These are phyloP conservation scores for Agrenia bidenticulata DNA, from an alignment of 2,888 invertebrate genomes.

Conservation along the genomic window DNA sequence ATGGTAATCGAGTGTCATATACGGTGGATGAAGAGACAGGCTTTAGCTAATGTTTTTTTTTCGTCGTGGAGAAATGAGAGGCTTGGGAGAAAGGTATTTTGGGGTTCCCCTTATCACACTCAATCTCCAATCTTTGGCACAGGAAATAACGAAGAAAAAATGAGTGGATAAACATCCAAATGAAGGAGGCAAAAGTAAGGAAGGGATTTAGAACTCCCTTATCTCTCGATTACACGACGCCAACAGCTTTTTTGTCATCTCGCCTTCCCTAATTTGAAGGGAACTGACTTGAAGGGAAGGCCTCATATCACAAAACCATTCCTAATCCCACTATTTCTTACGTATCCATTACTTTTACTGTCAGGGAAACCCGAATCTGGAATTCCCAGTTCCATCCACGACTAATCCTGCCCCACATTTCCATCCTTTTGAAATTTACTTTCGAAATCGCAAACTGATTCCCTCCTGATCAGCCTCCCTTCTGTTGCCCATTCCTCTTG, in stretches of 20 bases:
- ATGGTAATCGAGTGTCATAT: conserved; percentile 44
- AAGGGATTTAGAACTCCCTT: conserved; percentile 53
- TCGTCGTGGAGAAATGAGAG: conserved; percentile 42
- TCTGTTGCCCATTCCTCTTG: too few relatives aligned
- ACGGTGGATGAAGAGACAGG: conserved; percentile 24
- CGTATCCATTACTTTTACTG: conserved; percentile 10
- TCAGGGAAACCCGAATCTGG: not conserved
- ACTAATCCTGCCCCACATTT: conserved; percentile 5
- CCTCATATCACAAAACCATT: conserved; percentile 12
- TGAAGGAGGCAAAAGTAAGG: conserved; percentile 42
- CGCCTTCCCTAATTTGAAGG: conserved; percentile 50
- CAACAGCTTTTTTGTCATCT: conserved; percentile 53
- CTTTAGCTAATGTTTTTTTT: conserved; percentile 42
- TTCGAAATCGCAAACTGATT: too few relatives aligned
- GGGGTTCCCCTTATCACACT: conserved; percentile 26
- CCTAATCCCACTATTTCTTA: conserved; percentile 15
- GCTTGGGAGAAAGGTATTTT: conserved; percentile 36
- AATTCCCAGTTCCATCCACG: conserved; percentile 7
- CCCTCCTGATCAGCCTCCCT: too few relatives aligned
- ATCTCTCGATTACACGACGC: conserved; percentile 53
- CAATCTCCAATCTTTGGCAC: conserved; percentile 50
- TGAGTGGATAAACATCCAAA: conserved; percentile 53
- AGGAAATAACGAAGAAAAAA: conserved; percentile 53
- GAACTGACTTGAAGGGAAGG: not conserved
- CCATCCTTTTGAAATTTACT: not conserved